These are phyloP conservation scores for Xanthorhoe spadicearia DNA, from an alignment of 2,888 invertebrate genomes.

Conservation along the genomic window DNA sequence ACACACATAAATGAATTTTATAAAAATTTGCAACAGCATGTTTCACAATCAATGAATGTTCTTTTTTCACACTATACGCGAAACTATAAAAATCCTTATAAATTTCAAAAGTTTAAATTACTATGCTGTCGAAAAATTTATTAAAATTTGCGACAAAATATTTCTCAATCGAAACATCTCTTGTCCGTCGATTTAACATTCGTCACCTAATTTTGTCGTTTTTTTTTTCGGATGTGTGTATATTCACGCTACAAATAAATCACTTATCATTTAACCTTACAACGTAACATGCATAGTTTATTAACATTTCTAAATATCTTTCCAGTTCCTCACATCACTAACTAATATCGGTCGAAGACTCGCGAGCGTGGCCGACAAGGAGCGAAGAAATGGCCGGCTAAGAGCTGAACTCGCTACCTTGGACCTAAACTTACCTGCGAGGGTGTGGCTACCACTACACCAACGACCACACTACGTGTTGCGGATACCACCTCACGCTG, in stretches of 20 bases:
- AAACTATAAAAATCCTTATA: too few species aligned
- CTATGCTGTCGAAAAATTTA: too few species aligned
- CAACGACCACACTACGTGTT: conserved; percentile 96
- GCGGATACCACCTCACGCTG: conserved; percentile 97
- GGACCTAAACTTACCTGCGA: conserved; percentile 98
- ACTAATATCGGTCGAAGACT: conserved; percentile 76
- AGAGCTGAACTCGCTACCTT: conserved; percentile 96
- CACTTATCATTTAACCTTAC: too few species aligned
- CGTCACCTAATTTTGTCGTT: too few species aligned
- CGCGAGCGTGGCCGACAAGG: conserved; percentile 82
- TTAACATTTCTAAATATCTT: not conserved
- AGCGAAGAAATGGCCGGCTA: conserved; percentile 95
- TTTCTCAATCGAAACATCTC: too few species aligned
- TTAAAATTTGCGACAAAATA: too few species aligned
- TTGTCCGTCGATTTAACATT: too few species aligned
- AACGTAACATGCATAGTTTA: too few species aligned
- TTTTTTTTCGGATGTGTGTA: too few species aligned
- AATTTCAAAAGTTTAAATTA: too few species aligned
- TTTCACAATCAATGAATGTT: not conserved
- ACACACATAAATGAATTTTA: not conserved
- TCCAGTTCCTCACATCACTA: conserved; percentile 73
- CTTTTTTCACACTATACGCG: not conserved
- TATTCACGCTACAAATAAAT: too few species aligned
- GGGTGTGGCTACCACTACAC: conserved; percentile 98
- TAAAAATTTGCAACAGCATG: not conserved